Evolutionary conservation across 2,888 invertebrate species (phyloP), one percentile per base, ranked within the genome.

Genomic region (Sceliomorpha sp.): DNA sequence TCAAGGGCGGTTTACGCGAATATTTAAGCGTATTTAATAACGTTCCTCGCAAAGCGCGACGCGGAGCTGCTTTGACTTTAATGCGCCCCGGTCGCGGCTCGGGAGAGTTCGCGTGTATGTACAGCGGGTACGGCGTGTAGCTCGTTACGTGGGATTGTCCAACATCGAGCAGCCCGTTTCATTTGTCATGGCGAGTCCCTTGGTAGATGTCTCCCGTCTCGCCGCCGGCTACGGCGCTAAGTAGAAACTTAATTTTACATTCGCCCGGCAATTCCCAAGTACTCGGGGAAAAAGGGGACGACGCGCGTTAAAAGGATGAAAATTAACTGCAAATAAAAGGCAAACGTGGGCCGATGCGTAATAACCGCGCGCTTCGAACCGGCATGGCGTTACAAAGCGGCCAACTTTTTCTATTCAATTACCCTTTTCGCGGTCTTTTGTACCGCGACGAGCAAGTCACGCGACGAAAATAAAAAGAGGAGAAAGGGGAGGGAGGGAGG

Each of bases 131-230:
- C 50, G 34, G 20, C 58, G 50, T 62, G 62, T 72, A 51, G 56
- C 62, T 67, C 63, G 67, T 70, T 73, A 70, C 45, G 59, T 27
- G 45, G 64, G 63, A 70, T 70, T 70, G 71, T 69, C 63, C 73
- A 40, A 58, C 66, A 56, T 66, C 53, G 59, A 47, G 59, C 56
- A 37, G 60, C 55, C 58, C 58, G 71, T 62, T 76, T 74, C 76
- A 77, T 79, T 77, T 75, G 70, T 74, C 74, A 58, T 44, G 72
- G 71, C 59, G 64, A 71, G 72, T 74, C 71, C 73, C 75, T 55
- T 45, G 70, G 74, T 60, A 56, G 72, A 69, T 58, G 70, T 73
- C 59, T 62, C 40, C 42, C 67, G 51, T 47, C 67, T 66, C 42
- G 72, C 44, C 64, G 13, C 31, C 17, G 47, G 70, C 34, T 37